Base-by-base conservation (phyloP, 1,140 invertebrate genomes). In the Pissodes strobi region DNA sequence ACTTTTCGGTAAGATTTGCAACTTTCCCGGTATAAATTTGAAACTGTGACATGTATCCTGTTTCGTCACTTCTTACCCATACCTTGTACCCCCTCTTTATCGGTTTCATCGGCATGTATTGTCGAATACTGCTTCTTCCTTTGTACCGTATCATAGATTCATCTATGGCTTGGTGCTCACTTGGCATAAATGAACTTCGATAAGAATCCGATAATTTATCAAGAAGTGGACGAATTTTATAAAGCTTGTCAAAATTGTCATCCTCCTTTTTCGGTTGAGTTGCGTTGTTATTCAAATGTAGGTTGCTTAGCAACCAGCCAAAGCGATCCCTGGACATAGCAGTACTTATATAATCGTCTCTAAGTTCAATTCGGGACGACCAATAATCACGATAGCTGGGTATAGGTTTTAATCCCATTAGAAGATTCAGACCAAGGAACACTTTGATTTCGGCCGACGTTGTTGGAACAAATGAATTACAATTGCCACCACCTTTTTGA, bases 181-280 rank as follows among this genome's bases (percentile, higher is more conserved):
- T 34, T n/a, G n/a, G n/a, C n/a, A n/a, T n/a, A n/a, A n/a, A n/a
- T n/a, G n/a, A n/a, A n/a, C n/a, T n/a, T n/a, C n/a, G n/a, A n/a
- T n/a, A n/a, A n/a, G n/a, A n/a, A n/a, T n/a, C n/a, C n/a, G n/a
- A n/a, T n/a, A n/a, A n/a, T n/a, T n/a, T n/a, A n/a, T n/a, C n/a
- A n/a, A n/a, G n/a, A n/a, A n/a, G n/a, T n/a, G n/a, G n/a, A n/a
- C n/a, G n/a, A n/a, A 39, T 9, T 61, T 45, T 23, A 51, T 37
- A 76, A 4, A 74, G 46, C 60, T 75, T 75, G 45, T 75, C 72
- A 64, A 17, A 70, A 38, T 60, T 46, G 15, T 51, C 34, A 13
- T 67, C 23, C 25, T 39, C 51, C 17, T 39, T 48, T 19, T n/a
- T 22, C 5, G 59, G 59, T 25, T 39, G 10, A 2, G 52, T 1